Base-by-base conservation (phyloP, 2,113 vertebrate species). In the Cepphus grylle region DNA sequence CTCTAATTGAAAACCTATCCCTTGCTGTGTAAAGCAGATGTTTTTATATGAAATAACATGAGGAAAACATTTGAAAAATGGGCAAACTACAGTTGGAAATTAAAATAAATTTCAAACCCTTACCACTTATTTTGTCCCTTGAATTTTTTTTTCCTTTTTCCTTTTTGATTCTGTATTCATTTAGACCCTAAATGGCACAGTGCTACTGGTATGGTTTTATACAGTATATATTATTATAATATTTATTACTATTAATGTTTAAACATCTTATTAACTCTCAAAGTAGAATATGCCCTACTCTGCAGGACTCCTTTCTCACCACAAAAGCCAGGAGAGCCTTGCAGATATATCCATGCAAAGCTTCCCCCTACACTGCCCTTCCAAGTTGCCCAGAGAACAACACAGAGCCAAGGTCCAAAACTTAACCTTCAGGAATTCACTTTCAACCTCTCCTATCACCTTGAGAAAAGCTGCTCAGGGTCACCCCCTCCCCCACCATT, bases 401-500 rank as follows among this genome's bases (percentile, higher is more conserved):
- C 26, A 32, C 0, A 5, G 29, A 92, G 43, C 58, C 52, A 38
- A 20, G 62, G 73, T 50, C 94, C 81, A 43, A 66, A 83, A 3
- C 55, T 86, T 69, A 77, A 92, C 93, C 81, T 92, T 47, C 63
- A 95, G 87, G 53, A 70, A 90, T 85, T 90, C 59, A 74, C 90
- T 94, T 86, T 86, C 42, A 61, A 86, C 32, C 0, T 9, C 67
- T 81, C 50, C 74, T 58, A 29, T 89, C 91, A 89, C 72, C 93
- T 59, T 67, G 74, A 83, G 86, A 62, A 92, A 79, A 88, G 65
- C 66, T 62, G 65, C 5, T 8, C 38, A 56, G 88, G 40, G 72
- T 66, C 8, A 10, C n/a, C 65, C 21, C 66, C 42, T 23, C 66
- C 86, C 86, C 74, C 89, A 80, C 71, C 47, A 81, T 90, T 90